phyloP scores from a whole-genome alignment of 2,888 invertebrate genomes.

The Polyommatus icarus region DNA sequence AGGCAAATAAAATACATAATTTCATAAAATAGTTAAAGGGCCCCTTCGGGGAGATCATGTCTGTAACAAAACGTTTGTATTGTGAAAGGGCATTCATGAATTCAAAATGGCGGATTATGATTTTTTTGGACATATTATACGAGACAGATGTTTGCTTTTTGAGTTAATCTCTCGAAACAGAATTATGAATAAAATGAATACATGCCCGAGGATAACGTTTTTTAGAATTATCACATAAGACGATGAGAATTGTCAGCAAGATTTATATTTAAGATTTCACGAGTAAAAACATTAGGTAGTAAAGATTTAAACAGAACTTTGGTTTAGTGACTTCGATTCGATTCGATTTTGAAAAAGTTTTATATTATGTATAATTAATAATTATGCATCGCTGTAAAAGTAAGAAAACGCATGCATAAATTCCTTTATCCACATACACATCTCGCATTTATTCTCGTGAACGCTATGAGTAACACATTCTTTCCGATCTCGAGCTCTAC shows the following conservation, averaged over 20 bases:
- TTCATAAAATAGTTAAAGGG: slow-evolving; percentile 27
- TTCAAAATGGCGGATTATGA: slow-evolving; percentile 45
- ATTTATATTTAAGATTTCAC: slow-evolving; percentile 9
- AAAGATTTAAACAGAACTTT: background rate
- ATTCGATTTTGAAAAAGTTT: background rate
- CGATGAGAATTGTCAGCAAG: slow-evolving; percentile 25
- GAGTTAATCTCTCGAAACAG: slow-evolving; percentile 38
- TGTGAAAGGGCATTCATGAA: slow-evolving; percentile 42
- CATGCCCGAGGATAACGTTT: slow-evolving; percentile 20
- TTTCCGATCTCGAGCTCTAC: slow-evolving; percentile 14
- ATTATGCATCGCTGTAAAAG: background rate
- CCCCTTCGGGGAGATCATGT: slow-evolving; percentile 22
- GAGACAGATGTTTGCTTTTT: slow-evolving; percentile 47
- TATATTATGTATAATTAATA: background rate
- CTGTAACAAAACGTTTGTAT: slow-evolving; percentile 37
- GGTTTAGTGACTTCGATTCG: background rate
- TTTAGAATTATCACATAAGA: slow-evolving; percentile 28
- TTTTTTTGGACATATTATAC: slow-evolving; percentile 44
- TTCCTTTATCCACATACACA: no score
- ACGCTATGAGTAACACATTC: slow-evolving; percentile 22
- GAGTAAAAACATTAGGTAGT: background rate
- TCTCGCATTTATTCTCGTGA: slow-evolving; percentile 12
- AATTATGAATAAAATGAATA: slow-evolving; percentile 35
- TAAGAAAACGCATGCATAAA: slow-evolving; percentile 9
- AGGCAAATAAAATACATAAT: slow-evolving; percentile 25